Evolutionary conservation across 2,888 invertebrate genomes (phyloP).

Genomic region (Athalia cordata): DNA sequence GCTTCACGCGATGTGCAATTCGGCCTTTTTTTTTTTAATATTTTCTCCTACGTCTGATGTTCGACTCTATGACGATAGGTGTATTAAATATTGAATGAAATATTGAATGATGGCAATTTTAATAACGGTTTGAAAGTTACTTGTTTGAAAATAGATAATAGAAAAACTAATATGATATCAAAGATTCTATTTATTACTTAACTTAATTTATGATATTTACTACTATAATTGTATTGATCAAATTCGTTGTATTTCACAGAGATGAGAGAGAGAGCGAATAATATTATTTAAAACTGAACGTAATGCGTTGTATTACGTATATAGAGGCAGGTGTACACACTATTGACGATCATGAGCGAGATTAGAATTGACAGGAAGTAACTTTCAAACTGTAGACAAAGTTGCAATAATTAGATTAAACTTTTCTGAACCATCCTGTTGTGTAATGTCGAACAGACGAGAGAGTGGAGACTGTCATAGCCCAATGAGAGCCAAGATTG

Average conservation of each 20-base stretch:
- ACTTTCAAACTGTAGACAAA: conserved; percentile 13
- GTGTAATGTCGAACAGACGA: conserved; percentile 54
- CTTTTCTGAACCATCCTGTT: conserved; percentile 32
- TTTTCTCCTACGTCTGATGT: neutral
- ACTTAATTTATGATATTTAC: conserved; percentile 14
- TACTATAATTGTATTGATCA: neutral
- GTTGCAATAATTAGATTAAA: conserved; percentile 14
- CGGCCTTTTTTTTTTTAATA: neutral
- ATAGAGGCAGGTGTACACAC: neutral
- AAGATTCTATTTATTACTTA: conserved; percentile 30
- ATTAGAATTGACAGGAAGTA: conserved; percentile 26
- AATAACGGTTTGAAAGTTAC: conserved; percentile 28
- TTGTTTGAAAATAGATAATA: conserved; percentile 21
- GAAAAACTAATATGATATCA: conserved; percentile 21
- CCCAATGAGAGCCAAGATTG: conserved; percentile 68
- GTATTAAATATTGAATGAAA: neutral
- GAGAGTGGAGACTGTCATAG: conserved; percentile 71
- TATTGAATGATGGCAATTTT: neutral
- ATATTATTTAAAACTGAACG: neutral
- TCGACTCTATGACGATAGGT: neutral
- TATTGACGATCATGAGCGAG: neutral
- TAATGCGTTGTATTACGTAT: neutral
- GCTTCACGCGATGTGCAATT: neutral
- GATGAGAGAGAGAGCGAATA: neutral
- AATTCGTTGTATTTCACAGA: conserved; percentile 15